Evolutionary conservation across 2,888 invertebrate genomes (phyloP), one percentile per base, ranked within the genome.

Genomic region (Serrognathus titanus): DNA sequence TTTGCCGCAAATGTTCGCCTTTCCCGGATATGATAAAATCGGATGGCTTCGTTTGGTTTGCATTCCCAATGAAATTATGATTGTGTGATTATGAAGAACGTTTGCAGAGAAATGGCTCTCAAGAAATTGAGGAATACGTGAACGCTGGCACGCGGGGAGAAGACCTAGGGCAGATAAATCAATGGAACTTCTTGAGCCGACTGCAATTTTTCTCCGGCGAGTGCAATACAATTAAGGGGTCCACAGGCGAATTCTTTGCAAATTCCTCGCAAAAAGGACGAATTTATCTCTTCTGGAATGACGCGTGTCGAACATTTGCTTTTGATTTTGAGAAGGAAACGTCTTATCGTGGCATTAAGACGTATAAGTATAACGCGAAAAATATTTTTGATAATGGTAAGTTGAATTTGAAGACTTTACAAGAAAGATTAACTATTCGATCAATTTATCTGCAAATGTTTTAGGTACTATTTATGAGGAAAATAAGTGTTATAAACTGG

Each of bases 221-320:
- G 12, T 89, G 89, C 71, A 85, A 84, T 41, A 69, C 72, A 69
- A 79, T 92, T 0, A 78, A 80, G 55, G 91, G 91, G 20, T 90
- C 91, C 13, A 88, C 87, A 1, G 93, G 92, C 0, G 92, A 93
- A 78, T 87, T 92, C 70, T 88, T 88, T 73, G 85, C 88, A 0
- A 87, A 88, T 85, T 66, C 76, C 86, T 60, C 80, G 78, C 0
- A 84, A 83, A 59, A 79, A 1, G 80, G 79, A 20, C 68, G 72
- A 3, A 79, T 89, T 10, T 76, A 77, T 36, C 78, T 92, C 67
- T 92, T 89, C 74, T 81, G 87, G 54, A 81, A 90, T 0, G 92
- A 93, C 71, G 79, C 93, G 64, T 93, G 93, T 75, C 83, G 92
- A 58, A 83, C 80, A 1, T 79, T 89, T n/a, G 79, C 80, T 38